Percentiles rank a stretch among this genome's conserved stretches.
Conservation (phyloP, 2,888 invertebrate species). For the Cryptocephalus moraei region DNA sequence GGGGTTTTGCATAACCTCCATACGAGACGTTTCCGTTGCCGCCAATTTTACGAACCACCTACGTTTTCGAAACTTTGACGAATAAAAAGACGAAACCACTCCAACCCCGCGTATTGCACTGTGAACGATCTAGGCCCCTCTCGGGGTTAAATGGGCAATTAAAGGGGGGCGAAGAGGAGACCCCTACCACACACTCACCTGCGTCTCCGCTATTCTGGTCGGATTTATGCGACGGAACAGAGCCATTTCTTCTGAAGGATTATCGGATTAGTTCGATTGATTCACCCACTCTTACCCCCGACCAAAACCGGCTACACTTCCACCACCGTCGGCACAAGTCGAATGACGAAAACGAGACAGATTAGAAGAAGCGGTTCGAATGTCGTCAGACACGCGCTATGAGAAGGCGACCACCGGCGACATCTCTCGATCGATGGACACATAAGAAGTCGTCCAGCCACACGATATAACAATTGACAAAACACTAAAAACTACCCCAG, state of each 20-base stretch:
- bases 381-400: too few species aligned
- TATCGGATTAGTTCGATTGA: neutral
- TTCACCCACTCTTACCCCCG: neutral
- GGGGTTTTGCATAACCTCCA: neutral
- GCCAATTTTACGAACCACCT: neutral
- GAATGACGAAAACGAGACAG: too few species aligned
- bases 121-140: too few species aligned
- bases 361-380: too few species aligned
- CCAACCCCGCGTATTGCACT: too few species aligned
- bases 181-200: slow-evolving; percentile 40
- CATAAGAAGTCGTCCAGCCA: too few species aligned
- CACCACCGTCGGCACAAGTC: too few species aligned
- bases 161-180: neutral
- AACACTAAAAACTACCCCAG: too few species aligned
- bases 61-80: slow-evolving; percentile 1
- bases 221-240: slow-evolving; percentile 53
- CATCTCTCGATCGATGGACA: too few species aligned
- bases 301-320: neutral
- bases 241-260: slow-evolving; percentile 44
- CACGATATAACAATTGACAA: too few species aligned
- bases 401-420: too few species aligned
- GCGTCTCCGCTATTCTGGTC: slow-evolving; percentile 50
- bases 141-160: too few species aligned
- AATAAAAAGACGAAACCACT: slow-evolving; percentile 1
- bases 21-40: neutral